A percentile compares a stretch with the other conserved stretches of the same genome.
Conservation (phyloP, 1,140 invertebrate genomes). For the Hyphantria cunea region DNA sequence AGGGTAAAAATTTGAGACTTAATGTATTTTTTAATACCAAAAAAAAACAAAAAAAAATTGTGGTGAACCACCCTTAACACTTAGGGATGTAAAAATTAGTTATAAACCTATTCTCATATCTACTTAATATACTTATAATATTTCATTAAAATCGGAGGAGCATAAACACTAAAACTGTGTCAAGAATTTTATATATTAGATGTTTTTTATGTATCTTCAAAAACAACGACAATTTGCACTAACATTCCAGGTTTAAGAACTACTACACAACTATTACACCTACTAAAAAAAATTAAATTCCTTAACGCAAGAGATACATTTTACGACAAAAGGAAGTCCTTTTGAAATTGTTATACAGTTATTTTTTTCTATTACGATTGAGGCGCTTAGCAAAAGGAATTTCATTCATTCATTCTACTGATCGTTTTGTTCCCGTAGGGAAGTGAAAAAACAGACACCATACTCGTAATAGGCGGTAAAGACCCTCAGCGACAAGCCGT, state of each 20-base stretch:
- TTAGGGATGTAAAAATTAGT: too few relatives aligned
- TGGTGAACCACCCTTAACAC: too few relatives aligned
- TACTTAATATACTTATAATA: too few relatives aligned
- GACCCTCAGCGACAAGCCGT: conserved; percentile 68
- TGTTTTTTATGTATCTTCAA: neutral
- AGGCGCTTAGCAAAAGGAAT: conserved; percentile 70
- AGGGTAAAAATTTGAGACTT: too few relatives aligned
- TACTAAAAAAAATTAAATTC: conserved; percentile 25
- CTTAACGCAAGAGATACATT: conserved; percentile 45
- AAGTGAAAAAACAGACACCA: conserved; percentile 51
- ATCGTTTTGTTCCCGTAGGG: conserved; percentile 55
- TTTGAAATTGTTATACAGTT: conserved; percentile 47
- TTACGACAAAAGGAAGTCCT: conserved; percentile 61
- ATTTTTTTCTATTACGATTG: conserved; percentile 50
- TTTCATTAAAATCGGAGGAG: too few relatives aligned
- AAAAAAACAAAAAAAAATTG: too few relatives aligned
- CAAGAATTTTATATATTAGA: too few relatives aligned
- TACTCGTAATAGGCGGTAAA: conserved; percentile 50
- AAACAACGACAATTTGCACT: neutral
- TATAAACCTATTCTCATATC: too few relatives aligned
- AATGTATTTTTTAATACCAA: too few relatives aligned
- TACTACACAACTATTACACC: neutral
- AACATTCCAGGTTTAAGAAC: too few relatives aligned
- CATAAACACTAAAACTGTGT: too few relatives aligned
- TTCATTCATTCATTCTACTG: conserved; percentile 72